These are phyloP conservation scores for Eupithecia insigniata DNA, from an alignment of 2,888 invertebrate genomes.

Conservation along the genomic window DNA sequence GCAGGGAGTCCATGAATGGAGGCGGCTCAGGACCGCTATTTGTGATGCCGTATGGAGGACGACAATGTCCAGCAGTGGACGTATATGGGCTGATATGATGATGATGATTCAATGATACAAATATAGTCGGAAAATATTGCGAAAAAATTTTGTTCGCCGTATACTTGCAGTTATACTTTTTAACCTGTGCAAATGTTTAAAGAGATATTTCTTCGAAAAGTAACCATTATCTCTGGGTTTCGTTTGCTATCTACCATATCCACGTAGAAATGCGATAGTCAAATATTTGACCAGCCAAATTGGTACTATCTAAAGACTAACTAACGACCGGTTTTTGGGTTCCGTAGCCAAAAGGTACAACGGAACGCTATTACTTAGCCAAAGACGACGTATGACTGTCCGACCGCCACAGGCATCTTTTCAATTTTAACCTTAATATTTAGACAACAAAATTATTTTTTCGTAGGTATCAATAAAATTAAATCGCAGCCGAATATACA, in stretches of 20 bases:
- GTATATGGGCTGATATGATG: too few species aligned
- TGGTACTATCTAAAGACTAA: not conserved
- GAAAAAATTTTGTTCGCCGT: not conserved
- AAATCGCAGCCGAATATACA: too few species aligned
- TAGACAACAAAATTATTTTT: too few species aligned
- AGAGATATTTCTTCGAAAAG: conserved; percentile 1
- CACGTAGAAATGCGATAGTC: not conserved
- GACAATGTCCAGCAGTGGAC: too few species aligned
- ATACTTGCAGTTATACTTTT: not conserved
- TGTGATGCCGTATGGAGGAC: too few species aligned
- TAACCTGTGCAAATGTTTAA: conserved; percentile 1
- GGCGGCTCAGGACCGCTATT: too few species aligned
- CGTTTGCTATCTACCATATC: conserved; percentile 8
- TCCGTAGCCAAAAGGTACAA: not conserved
- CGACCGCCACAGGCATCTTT: not conserved
- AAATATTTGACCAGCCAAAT: conserved; percentile 25
- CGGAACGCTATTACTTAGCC: not conserved
- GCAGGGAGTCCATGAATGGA: too few species aligned
- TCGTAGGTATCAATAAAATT: too few species aligned
- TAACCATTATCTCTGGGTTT: not conserved
- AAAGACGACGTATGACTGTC: not conserved
- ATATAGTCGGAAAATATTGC: not conserved
- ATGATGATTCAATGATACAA: too few species aligned
- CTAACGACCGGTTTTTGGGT: not conserved
- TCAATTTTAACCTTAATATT: not conserved